These are phyloP conservation scores for Platycnemis pennipes DNA, from an alignment of 2,888 invertebrate species.

Conservation along the genomic window DNA sequence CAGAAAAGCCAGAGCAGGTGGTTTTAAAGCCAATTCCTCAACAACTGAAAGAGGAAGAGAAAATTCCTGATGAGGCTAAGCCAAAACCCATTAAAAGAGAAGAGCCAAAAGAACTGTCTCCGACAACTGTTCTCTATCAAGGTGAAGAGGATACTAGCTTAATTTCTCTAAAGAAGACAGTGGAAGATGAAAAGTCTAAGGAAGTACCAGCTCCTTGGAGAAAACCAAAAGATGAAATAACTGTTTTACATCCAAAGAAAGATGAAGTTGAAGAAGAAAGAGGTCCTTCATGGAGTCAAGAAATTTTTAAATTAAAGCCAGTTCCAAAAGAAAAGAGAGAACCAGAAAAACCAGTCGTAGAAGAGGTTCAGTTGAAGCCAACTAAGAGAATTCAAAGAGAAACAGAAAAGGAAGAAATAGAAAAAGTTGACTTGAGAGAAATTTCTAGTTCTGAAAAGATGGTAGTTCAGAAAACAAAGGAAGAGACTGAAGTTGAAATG, in stretches of 20 bases:
- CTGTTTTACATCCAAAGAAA: slow-evolving; percentile 2
- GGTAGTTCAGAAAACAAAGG: background rate
- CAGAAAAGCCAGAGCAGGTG: slow-evolving; percentile 75
- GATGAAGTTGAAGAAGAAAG: slow-evolving; percentile 51
- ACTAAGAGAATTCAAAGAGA: slow-evolving; percentile 76
- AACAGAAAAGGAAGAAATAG: slow-evolving; percentile 74
- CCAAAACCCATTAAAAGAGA: background rate
- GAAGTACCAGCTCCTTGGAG: background rate
- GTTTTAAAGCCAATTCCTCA: slow-evolving; percentile 69
- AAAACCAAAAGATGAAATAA: slow-evolving; percentile 25
- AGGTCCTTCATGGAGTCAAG: slow-evolving; percentile 70
- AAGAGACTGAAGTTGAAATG: background rate
- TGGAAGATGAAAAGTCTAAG: slow-evolving; percentile 30
- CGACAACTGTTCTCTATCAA: background rate
- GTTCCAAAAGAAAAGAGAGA: slow-evolving; percentile 73
- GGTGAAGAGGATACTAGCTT: slow-evolving; percentile 65
- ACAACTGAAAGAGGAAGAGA: slow-evolving; percentile 43
- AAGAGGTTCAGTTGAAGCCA: slow-evolving; percentile 71
- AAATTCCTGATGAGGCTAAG: slow-evolving; percentile 33
- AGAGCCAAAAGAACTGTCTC: no score
- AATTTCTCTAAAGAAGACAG: background rate
- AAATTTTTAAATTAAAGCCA: slow-evolving; percentile 73
- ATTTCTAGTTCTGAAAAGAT: background rate
- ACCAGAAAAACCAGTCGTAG: slow-evolving; percentile 69
- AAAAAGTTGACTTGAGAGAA: slow-evolving; percentile 71